Evolutionary conservation across 2,888 invertebrate species (phyloP).

Genomic region (Brassicogethes aeneus): DNA sequence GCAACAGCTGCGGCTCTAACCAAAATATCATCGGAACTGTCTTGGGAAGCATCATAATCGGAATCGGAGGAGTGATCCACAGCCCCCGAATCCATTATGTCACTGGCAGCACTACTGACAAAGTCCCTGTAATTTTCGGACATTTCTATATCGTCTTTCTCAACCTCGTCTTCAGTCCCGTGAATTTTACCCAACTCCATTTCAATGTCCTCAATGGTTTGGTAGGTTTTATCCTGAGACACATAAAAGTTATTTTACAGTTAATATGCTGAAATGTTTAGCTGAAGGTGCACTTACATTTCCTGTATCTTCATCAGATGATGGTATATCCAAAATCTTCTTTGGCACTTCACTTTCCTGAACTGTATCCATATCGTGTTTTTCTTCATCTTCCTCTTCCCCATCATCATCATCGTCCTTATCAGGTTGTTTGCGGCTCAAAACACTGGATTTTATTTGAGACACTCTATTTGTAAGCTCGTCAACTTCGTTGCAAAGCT

Average conservation of each 20-base stretch:
- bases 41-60: slow-evolving; percentile 31
- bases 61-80: slow-evolving; percentile 34
- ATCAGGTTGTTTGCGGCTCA: slow-evolving; percentile 32
- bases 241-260: neutral
- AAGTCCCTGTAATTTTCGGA: slow-evolving; percentile 18
- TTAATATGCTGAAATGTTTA: too few species aligned
- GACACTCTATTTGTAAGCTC: slow-evolving; percentile 44
- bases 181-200: slow-evolving; percentile 36
- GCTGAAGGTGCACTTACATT: slow-evolving; percentile 1
- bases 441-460: slow-evolving; percentile 46
- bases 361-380: slow-evolving; percentile 14
- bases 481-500: slow-evolving; percentile 54
- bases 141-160: slow-evolving; percentile 11
- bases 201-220: slow-evolving; percentile 37
- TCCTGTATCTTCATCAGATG: slow-evolving; percentile 32
- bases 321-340: slow-evolving; percentile 37
- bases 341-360: slow-evolving; percentile 30
- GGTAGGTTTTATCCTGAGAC: slow-evolving; percentile 14
- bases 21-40: slow-evolving; percentile 17
- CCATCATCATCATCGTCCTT: slow-evolving; percentile 26
- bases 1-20: slow-evolving; percentile 26
- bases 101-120: slow-evolving; percentile 12
- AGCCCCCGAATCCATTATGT: slow-evolving; percentile 31
- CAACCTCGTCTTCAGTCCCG: slow-evolving; percentile 16
- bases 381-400: slow-evolving; percentile 10